phyloP scores from a whole-genome alignment of 2,888 invertebrate genomes.

The Epistrophe grossulariae region DNA sequence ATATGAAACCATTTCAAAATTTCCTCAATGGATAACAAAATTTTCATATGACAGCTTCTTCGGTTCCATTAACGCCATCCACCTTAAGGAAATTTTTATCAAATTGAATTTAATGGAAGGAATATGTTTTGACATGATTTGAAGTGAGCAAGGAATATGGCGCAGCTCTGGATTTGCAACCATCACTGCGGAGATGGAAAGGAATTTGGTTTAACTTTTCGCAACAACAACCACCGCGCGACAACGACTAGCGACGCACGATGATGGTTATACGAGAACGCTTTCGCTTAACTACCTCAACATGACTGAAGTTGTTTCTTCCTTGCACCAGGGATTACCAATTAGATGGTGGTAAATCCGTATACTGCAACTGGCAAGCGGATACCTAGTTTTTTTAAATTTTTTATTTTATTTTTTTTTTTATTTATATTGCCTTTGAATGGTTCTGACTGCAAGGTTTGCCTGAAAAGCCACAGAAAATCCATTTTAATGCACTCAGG shows the following conservation, averaged over 20 bases:
- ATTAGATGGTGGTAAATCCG: conserved; percentile 40
- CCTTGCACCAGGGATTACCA: conserved; percentile 42
- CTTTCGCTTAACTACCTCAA: conserved; percentile 21
- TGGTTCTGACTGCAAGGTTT: conserved; percentile 22
- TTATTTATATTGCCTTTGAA: conserved; percentile 8
- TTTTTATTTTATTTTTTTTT: conserved; percentile 2
- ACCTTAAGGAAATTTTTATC: conserved; percentile 39
- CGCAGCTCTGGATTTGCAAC: conserved; percentile 14
- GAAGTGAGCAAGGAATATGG: conserved; percentile 22
- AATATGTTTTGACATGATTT: conserved; percentile 31
- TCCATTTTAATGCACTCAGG: conserved; percentile 57
- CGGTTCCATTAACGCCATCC: conserved; percentile 45
- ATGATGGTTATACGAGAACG: not conserved
- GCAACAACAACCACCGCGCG: conserved; percentile 1
- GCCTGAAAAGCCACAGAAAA: conserved; percentile 50
- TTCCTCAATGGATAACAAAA: conserved; percentile 2
- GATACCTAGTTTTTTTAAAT: not conserved
- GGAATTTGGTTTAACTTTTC: conserved; percentile 44
- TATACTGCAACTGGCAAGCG: conserved; percentile 34
- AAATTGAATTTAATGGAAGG: conserved; percentile 67
- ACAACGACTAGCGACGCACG: not conserved
- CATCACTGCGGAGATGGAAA: conserved; percentile 22
- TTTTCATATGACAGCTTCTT: conserved; percentile 31
- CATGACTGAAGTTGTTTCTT: conserved; percentile 49
- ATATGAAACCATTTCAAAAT: not conserved